phyloP scores from a whole-genome alignment of 2,113 vertebrate genomes.

The Gallinago jamesoni region DNA sequence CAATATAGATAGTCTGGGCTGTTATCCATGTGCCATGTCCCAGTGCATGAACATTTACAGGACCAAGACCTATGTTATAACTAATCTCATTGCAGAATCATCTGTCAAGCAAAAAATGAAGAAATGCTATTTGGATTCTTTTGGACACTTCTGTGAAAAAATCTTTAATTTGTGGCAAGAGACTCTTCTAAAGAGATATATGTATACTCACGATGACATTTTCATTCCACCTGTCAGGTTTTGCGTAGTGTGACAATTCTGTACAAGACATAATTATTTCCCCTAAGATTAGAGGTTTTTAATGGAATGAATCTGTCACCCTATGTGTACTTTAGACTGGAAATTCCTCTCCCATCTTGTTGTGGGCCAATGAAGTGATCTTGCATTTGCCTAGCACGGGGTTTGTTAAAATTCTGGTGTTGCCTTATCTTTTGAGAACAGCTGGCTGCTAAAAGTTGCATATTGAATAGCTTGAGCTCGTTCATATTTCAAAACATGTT shows the following conservation, averaged over 20 bases:
- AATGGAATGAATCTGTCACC: not conserved
- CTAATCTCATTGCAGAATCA: not conserved
- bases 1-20: not conserved
- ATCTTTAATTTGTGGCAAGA: not conserved
- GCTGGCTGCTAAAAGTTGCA: not conserved
- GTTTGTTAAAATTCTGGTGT: not conserved
- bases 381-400: not conserved
- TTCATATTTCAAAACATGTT: slow-evolving; percentile 41
- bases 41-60: not conserved
- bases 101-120: not conserved
- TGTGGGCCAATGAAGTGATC: not conserved
- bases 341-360: not conserved
- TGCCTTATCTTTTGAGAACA: slow-evolving; percentile 11
- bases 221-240: not conserved
- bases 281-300: not conserved
- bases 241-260: not conserved
- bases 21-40: not conserved
- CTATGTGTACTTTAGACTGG: not conserved
- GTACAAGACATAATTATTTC: not conserved
- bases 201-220: not conserved
- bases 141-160: not conserved
- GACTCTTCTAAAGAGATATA: not conserved
- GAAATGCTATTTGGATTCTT: not conserved
- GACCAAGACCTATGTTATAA: not conserved
- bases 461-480: not conserved